Conservation (phyloP, 2,113 vertebrate species). For the Melanostigma gelatinosum region DNA sequence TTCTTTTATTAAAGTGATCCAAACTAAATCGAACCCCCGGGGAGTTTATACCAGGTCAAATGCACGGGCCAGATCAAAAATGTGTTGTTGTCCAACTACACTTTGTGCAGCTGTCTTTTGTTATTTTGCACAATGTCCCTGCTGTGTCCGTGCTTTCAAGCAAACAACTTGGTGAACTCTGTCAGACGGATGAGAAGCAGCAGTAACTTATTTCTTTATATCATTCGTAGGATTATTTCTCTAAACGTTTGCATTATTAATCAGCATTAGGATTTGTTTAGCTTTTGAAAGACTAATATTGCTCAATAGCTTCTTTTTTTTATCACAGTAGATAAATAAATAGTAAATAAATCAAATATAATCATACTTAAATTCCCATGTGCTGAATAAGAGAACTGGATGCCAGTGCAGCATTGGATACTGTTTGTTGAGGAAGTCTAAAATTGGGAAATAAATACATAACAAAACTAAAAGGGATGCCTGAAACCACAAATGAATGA, state of each 20-base stretch:
- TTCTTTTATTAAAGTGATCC: constrained; percentile 40
- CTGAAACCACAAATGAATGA: constrained; percentile 43
- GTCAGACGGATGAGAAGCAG: constrained; percentile 6
- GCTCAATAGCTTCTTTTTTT: background rate
- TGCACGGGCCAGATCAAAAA: constrained; percentile 34
- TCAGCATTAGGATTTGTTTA: background rate
- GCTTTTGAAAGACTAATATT: background rate
- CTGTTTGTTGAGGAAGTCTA: background rate
- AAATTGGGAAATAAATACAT: constrained; percentile 52
- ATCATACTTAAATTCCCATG: background rate
- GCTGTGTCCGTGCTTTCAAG: constrained; percentile 10
- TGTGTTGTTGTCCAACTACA: constrained; percentile 42
- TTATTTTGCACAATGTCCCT: constrained; percentile 29
- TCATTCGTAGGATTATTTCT: background rate
- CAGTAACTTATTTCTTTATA: background rate
- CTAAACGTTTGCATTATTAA: background rate
- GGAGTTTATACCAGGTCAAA: constrained; percentile 46
- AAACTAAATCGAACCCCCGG: constrained; percentile 61
- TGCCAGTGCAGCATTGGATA: background rate
- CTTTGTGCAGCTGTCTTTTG: constrained; percentile 63
- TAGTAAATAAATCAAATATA: background rate
- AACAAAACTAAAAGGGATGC: constrained; percentile 52
- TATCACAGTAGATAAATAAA: background rate
- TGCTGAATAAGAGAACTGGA: constrained; percentile 1
- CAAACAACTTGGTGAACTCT: constrained; percentile 10